Evolutionary conservation across 2,888 invertebrate genomes (phyloP).

Genomic region (Lasioglossum pauxillum): DNA sequence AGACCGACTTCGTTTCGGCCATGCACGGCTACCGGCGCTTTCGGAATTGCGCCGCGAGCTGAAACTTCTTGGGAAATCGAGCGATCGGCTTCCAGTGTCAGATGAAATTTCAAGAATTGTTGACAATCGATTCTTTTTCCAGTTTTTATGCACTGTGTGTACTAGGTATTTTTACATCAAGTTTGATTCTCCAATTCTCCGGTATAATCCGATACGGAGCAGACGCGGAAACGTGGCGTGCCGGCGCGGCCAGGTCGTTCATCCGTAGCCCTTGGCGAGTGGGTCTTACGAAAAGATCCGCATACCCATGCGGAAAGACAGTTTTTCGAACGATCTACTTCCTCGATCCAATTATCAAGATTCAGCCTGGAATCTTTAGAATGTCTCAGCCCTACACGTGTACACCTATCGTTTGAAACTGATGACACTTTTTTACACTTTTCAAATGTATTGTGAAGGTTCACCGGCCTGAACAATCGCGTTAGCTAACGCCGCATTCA

Average conservation of each 20-base stretch:
- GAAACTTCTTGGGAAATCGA: background rate
- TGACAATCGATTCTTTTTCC: background rate
- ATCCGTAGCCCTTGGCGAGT: too few relatives aligned
- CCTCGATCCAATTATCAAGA: background rate
- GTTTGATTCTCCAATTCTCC: background rate
- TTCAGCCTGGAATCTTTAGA: background rate
- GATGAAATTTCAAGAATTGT: background rate
- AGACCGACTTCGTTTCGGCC: conserved; percentile 30
- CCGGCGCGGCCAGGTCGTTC: too few relatives aligned
- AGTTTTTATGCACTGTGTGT: background rate
- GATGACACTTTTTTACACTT: background rate
- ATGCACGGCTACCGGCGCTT: conserved; percentile 9
- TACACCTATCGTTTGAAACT: background rate
- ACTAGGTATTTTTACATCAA: background rate
- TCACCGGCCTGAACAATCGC: background rate
- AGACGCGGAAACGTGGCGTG: too few relatives aligned
- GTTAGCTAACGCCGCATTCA: background rate
- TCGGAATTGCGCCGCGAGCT: conserved; percentile 32
- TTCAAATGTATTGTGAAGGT: background rate
- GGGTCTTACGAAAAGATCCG: too few relatives aligned
- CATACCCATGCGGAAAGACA: background rate
- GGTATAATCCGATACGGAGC: background rate
- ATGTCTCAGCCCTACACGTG: background rate
- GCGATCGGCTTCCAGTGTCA: background rate
- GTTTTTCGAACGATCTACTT: background rate